Conservation (phyloP, 1,140 invertebrate species). For the Palaemon carinicauda region DNA sequence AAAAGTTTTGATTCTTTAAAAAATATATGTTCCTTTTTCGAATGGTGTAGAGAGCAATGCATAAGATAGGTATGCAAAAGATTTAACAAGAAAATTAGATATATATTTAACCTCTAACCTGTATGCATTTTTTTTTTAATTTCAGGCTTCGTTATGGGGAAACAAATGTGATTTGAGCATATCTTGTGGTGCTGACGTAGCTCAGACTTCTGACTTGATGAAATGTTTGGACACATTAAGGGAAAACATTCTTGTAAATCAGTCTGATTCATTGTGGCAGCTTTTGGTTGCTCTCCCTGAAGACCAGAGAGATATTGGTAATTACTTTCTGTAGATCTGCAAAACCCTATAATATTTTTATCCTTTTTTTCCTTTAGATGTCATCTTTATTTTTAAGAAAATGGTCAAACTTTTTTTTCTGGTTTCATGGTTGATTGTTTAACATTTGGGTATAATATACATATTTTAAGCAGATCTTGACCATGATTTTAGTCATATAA, state of each 20-base stretch:
- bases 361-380: too few relatives aligned
- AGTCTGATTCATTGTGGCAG: constrained; percentile 71
- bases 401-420: too few relatives aligned
- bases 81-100: too few relatives aligned
- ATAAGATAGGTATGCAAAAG: too few relatives aligned
- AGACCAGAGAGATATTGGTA: constrained; percentile 61
- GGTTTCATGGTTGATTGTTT: too few relatives aligned
- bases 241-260: constrained; percentile 75
- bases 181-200: constrained; percentile 73
- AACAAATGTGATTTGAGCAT: constrained; percentile 90
- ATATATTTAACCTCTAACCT: too few relatives aligned
- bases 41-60: too few relatives aligned
- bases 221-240: constrained; percentile 73
- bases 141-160: constrained; percentile 71
- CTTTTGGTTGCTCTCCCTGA: constrained; percentile 61
- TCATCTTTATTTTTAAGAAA: too few relatives aligned
- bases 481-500: constrained; percentile 32
- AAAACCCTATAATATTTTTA: too few relatives aligned
- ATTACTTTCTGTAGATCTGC: not conserved
- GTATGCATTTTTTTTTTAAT: not conserved
- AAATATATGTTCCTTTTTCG: too few relatives aligned
- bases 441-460: too few relatives aligned
- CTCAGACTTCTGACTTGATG: constrained; percentile 71
- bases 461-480: not conserved
- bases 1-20: too few relatives aligned